Base-by-base conservation (phyloP, 35 echinoderm and acorn worm species). In the Amphiura filiformis region DNA sequence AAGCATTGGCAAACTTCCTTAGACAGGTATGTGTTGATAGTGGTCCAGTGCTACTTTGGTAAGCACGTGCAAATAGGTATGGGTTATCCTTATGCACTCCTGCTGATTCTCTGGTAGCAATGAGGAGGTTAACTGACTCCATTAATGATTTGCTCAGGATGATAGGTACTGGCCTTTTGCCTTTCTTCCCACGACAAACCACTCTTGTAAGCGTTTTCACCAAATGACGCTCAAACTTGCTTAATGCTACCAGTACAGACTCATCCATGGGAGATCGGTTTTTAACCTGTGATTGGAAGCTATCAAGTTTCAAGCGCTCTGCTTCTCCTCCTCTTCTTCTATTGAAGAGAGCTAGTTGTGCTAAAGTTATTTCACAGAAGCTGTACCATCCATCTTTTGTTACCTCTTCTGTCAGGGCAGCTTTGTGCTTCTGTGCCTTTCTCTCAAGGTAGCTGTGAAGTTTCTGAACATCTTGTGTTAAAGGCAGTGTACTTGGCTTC, bases 341-440 rank as follows among this genome's bases (percentile, higher is more conserved):
- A 38, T 94, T 94, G 56, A 94, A 94, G 1, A 90, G 57, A 35
- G 90, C 81, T 5, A 90, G 52, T 36, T 90, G 87, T 42, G 92
- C 47, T 0, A 94, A 82, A 30, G 82, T 84, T n/a, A 80, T 78
- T 76, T 90, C 87, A 89, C 57, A 76, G n/a, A 94, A 77, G 23
- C 37, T 86, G 34, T 81, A 36, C 92, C 87, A 90, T 22, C 80
- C 40, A 39, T 40, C 80, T 31, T 82, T 38, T 37, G 4, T 39
- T 40, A 61, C 39, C 14, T 36, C 38, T 40, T 91, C 76, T 32
- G 36, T 44, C 77, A 76, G 26, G 13, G 34, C 52, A 26, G 7
- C 41, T 17, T 34, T 79, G 77, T 0, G 26, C 32, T 79, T 86
- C 65, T 93, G 40, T 49, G 81, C 82, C 76, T 93, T 28, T 80